A percentile compares a stretch with the other conserved stretches of the same genome.
These are phyloP conservation scores for Trachelus troglodyta DNA, from an alignment of 2,888 invertebrate genomes.

Conservation along the genomic window DNA sequence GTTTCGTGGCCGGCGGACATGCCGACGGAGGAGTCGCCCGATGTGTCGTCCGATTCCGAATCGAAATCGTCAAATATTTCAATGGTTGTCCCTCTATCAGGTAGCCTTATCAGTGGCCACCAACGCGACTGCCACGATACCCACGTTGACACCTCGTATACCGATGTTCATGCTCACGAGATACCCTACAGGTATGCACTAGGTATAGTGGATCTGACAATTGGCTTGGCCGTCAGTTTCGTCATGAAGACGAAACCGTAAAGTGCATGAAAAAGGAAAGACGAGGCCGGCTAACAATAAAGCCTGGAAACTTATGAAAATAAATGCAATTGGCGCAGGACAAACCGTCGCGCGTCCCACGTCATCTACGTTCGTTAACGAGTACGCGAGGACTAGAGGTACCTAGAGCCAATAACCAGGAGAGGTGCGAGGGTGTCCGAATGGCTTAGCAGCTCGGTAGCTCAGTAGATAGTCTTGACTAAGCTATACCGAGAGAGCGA, in stretches of 20 bases:
- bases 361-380: background rate
- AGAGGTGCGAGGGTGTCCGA: background rate
- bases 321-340: background rate
- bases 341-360: background rate
- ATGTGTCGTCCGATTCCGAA: background rate
- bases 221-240: background rate
- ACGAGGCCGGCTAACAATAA: background rate
- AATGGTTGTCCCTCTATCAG: background rate
- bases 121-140: background rate
- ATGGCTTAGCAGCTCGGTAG: background rate
- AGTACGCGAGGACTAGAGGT: background rate
- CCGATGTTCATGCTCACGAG: background rate
- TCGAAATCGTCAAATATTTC: background rate
- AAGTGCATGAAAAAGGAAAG: background rate
- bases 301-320: background rate
- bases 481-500: background rate
- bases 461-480: background rate
- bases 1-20: conserved; percentile 30
- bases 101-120: background rate
- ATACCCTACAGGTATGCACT: background rate
- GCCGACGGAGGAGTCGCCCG: conserved; percentile 12
- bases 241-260: background rate
- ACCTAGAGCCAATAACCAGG: background rate
- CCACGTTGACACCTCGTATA: background rate
- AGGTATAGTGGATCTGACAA: background rate